Conservation (phyloP, 2,888 invertebrate species). For the Pseudococcus jackbeardsleyi region DNA sequence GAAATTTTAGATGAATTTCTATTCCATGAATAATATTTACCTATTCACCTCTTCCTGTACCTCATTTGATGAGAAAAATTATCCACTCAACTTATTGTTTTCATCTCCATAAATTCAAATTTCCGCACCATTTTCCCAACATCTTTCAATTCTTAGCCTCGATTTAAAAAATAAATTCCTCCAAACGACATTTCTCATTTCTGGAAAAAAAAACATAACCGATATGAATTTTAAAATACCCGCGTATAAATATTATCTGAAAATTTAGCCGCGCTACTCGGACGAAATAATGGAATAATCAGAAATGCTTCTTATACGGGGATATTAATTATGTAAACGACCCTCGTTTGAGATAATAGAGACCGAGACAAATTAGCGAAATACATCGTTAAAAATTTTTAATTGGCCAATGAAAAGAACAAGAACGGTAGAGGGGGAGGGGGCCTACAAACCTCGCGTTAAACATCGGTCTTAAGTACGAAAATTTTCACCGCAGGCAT, state of each 20-base stretch:
- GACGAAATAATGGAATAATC: constrained; percentile 1
- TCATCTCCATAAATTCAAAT: too few species aligned
- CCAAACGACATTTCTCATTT: neutral
- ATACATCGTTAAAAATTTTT: constrained; percentile 47
- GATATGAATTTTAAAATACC: neutral
- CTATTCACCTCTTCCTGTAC: too few species aligned
- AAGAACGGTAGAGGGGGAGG: neutral
- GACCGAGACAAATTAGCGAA: constrained; percentile 29
- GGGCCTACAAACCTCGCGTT: neutral
- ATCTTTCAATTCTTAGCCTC: neutral
- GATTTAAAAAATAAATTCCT: neutral
- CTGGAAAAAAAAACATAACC: neutral
- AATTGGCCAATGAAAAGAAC: constrained; percentile 44
- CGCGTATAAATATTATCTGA: neutral
- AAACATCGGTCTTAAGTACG: neutral
- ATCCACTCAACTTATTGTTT: neutral
- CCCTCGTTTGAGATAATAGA: constrained; percentile 34
- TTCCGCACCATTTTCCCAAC: neutral
- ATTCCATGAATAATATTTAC: too few species aligned
- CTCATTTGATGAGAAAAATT: too few species aligned
- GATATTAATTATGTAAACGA: constrained; percentile 34
- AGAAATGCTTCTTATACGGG: neutral
- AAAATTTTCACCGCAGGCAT: constrained; percentile 35
- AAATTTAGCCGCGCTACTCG: neutral
- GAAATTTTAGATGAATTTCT: too few species aligned